Evolutionary conservation across 1,140 invertebrate genomes (phyloP).

Genomic region (Orchestia grillus): DNA sequence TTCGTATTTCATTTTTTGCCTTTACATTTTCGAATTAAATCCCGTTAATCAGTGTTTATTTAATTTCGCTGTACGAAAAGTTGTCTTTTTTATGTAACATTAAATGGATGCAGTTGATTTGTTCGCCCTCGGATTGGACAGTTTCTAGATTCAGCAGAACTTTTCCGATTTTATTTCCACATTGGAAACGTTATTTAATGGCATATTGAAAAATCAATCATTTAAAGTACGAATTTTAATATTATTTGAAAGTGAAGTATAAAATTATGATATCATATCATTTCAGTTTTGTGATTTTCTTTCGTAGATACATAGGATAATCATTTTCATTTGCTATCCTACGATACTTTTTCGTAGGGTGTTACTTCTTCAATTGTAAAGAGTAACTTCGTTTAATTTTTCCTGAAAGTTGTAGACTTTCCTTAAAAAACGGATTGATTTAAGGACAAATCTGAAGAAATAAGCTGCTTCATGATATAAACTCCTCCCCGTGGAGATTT

Average conservation of each 20-base stretch:
- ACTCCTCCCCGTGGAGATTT: not conserved
- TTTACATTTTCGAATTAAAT: not conserved
- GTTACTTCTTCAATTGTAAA: not conserved
- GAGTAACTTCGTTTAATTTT: not conserved
- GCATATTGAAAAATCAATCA: not conserved
- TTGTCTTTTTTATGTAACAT: not conserved
- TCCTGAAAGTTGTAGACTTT: not conserved
- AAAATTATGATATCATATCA: not conserved
- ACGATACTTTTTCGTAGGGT: not conserved
- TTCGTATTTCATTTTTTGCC: not conserved
- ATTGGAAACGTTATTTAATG: too few species aligned
- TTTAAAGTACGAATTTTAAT: not conserved
- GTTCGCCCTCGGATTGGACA: too few species aligned
- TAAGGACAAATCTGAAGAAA: not conserved
- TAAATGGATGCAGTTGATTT: not conserved
- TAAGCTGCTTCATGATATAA: not conserved
- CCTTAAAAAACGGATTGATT: not conserved
- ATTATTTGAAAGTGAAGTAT: not conserved
- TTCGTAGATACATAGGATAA: not conserved
- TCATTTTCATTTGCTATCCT: not conserved
- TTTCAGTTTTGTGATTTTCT: not conserved
- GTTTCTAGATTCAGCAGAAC: too few species aligned
- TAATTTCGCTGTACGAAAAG: not conserved
- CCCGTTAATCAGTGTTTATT: not conserved
- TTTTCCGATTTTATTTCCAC: too few species aligned